Percentiles rank a stretch among this genome's conserved stretches.
Evolutionary conservation across 2,888 invertebrate genomes (phyloP).

Genomic region (Tachina lurida): DNA sequence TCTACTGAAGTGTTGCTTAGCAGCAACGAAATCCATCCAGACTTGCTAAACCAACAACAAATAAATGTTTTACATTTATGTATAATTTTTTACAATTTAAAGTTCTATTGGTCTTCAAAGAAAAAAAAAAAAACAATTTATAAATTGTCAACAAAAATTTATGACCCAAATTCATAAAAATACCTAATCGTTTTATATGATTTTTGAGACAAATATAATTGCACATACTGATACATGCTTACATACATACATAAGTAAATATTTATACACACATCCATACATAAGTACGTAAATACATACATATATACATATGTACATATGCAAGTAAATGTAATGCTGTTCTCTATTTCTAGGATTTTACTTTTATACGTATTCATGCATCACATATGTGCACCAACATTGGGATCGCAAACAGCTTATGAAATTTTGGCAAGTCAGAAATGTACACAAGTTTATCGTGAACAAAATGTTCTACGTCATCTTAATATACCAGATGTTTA

Average conservation of each 20-base stretch:
- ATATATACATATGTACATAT: background rate
- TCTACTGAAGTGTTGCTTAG: too few species aligned
- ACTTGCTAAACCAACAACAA: too few species aligned
- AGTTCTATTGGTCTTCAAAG: background rate
- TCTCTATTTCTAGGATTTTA: conserved; percentile 74
- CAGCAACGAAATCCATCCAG: too few species aligned
- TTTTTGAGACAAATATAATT: too few species aligned
- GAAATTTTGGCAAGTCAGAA: conserved; percentile 75
- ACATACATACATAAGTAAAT: background rate
- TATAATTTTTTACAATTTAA: too few species aligned
- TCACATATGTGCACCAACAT: conserved; percentile 76
- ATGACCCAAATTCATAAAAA: conserved; percentile 12
- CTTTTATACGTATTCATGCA: conserved; percentile 78
- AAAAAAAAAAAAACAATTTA: background rate
- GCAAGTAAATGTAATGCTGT: conserved; percentile 7
- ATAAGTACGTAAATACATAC: background rate
- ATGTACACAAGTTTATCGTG: conserved; percentile 77
- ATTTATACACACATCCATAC: too few species aligned
- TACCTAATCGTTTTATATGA: too few species aligned
- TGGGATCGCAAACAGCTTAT: conserved; percentile 75
- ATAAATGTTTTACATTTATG: too few species aligned
- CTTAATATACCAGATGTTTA: conserved; percentile 77
- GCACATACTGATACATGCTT: background rate
- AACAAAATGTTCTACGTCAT: conserved; percentile 78
- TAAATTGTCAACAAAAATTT: conserved; percentile 21